Percentiles rank a stretch among this genome's conserved stretches.
These are phyloP conservation scores for Liasis olivaceus DNA, from an alignment of 2,797 vertebrate genomes.

Conservation along the genomic window DNA sequence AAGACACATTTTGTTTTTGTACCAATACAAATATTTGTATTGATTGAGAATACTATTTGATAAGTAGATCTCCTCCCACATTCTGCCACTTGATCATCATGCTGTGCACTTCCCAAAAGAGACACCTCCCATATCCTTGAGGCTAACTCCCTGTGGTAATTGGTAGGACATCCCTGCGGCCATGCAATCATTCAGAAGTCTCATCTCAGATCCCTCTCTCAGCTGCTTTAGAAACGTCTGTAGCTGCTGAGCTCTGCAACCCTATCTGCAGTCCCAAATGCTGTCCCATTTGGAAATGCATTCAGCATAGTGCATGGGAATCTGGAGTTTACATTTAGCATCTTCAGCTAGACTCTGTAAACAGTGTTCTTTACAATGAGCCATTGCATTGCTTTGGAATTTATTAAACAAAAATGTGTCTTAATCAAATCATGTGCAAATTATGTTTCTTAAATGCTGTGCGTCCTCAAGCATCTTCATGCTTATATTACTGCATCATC, in stretches of 20 bases:
- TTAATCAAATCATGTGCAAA: not conserved
- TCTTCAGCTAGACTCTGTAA: not conserved
- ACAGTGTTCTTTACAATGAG: not conserved
- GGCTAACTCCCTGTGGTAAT: not conserved
- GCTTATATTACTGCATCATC: not conserved
- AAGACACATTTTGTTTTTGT: not conserved
- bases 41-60: not conserved
- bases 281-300: not conserved
- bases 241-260: not conserved
- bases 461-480: not conserved
- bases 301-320: not conserved
- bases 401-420: not conserved
- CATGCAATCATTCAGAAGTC: not conserved
- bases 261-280: not conserved
- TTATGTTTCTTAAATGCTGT: not conserved
- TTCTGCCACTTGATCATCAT: not conserved
- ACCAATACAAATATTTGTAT: not conserved
- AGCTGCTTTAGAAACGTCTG: not conserved
- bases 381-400: not conserved
- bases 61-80: not conserved
- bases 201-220: not conserved
- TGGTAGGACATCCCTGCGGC: not conserved
- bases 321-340: not conserved
- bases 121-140: not conserved
- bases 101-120: not conserved